Evolutionary conservation across 2,113 vertebrate genomes (phyloP).

Genomic region (Felis chaus): DNA sequence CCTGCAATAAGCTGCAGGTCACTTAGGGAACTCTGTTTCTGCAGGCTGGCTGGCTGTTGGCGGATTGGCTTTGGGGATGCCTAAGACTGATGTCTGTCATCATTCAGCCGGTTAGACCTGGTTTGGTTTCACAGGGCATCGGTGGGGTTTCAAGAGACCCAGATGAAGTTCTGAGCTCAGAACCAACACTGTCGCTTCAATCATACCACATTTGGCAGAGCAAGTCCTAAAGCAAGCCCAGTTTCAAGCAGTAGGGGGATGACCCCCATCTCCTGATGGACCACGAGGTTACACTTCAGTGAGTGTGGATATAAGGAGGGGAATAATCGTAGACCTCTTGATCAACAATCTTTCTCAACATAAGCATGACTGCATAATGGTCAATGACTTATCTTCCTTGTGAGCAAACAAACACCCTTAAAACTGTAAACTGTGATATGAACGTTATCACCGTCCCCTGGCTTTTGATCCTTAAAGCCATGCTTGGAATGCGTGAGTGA

Average conservation of each 20-base stretch:
- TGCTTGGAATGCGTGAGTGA: neutral
- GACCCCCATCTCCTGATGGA: neutral
- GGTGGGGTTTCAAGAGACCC: neutral
- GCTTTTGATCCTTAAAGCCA: neutral
- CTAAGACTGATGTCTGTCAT: neutral
- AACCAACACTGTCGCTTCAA: neutral
- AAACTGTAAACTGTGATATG: neutral
- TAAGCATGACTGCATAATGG: neutral
- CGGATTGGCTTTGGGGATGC: too few species aligned
- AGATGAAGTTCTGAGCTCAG: neutral
- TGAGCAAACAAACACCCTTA: neutral
- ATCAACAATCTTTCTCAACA: neutral
- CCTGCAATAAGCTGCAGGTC: neutral
- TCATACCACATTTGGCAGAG: neutral
- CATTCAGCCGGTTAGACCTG: neutral
- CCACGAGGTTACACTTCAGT: neutral
- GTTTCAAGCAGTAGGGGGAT: neutral
- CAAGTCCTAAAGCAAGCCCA: neutral
- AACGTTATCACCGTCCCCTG: neutral
- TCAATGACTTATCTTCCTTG: neutral
- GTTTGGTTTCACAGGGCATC: neutral
- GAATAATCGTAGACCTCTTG: neutral
- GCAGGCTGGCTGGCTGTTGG: neutral
- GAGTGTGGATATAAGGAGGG: neutral
- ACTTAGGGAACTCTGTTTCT: neutral